A percentile compares a stretch with the other conserved stretches of the same genome.
Evolutionary conservation across 2,888 invertebrate species (phyloP).

Genomic region (Melanotus villosus): DNA sequence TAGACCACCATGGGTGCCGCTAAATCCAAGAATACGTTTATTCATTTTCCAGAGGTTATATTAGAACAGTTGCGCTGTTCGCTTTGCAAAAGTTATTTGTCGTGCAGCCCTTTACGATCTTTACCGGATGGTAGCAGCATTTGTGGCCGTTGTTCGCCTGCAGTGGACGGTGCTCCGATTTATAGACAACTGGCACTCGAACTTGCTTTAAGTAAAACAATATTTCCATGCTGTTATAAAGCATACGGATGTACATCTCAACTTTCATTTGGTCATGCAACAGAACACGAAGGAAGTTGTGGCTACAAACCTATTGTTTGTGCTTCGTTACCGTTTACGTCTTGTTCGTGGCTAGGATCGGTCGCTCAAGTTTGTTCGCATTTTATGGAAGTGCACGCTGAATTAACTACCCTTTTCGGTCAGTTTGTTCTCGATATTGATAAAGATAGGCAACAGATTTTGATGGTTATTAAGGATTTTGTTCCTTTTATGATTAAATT

Average conservation of each 20-base stretch:
- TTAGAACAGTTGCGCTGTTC: constrained; percentile 57
- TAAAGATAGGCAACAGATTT: constrained; percentile 4
- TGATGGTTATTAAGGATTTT: neutral
- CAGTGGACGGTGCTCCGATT: neutral
- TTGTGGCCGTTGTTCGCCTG: constrained; percentile 61
- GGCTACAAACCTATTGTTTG: constrained; percentile 2
- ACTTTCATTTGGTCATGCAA: neutral
- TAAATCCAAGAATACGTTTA: constrained; percentile 21
- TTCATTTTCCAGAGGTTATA: constrained; percentile 46
- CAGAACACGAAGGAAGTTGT: constrained; percentile 17
- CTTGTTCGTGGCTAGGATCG: constrained; percentile 16
- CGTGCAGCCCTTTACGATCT: constrained; percentile 62
- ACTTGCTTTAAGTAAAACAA: neutral
- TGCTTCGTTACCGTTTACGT: neutral
- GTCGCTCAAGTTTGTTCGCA: constrained; percentile 1
- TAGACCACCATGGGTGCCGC: constrained; percentile 34
- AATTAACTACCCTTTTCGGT: neutral
- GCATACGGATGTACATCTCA: neutral
- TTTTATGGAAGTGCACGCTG: neutral
- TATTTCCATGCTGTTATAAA: constrained; percentile 19
- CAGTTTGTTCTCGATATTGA: neutral
- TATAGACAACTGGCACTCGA: constrained; percentile 13
- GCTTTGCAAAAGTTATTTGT: constrained; percentile 60
- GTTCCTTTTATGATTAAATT: neutral
- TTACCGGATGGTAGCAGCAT: constrained; percentile 58